phyloP scores from a whole-genome alignment of 2,888 invertebrate species.

The Polietes domitor region DNA sequence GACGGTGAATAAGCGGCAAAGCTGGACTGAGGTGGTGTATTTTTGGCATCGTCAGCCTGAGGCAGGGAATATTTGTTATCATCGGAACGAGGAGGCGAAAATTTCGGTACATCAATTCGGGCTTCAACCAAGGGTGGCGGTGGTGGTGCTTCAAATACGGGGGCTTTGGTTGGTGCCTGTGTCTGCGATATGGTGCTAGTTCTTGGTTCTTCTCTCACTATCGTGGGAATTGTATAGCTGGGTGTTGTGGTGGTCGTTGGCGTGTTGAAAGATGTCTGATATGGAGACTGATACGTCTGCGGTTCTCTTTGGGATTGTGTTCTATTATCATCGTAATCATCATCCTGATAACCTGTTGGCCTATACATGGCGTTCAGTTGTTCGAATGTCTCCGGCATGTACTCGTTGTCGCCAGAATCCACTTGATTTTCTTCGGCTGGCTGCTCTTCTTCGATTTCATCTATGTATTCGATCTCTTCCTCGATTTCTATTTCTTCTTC shows the following conservation, averaged over 20 bases:
- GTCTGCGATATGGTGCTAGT: slow-evolving; percentile 16
- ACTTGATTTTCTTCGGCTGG: slow-evolving; percentile 66
- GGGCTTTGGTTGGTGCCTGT: slow-evolving; percentile 17
- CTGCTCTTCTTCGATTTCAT: slow-evolving; percentile 76
- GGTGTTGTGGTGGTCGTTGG: slow-evolving; percentile 31
- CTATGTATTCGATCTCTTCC: slow-evolving; percentile 76
- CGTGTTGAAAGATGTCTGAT: slow-evolving; percentile 30
- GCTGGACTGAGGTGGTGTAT: slow-evolving; percentile 72
- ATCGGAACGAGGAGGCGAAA: slow-evolving; percentile 5
- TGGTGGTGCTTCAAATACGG: slow-evolving; percentile 63
- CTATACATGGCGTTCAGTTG: slow-evolving; percentile 77
- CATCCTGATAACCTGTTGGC: slow-evolving; percentile 64
- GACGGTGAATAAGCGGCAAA: slow-evolving; percentile 1
- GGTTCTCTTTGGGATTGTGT: slow-evolving; percentile 20
- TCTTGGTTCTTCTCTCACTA: slow-evolving; percentile 17
- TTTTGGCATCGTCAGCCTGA: background rate
- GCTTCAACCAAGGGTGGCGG: slow-evolving; percentile 51
- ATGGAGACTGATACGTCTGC: slow-evolving; percentile 45
- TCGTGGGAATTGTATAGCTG: slow-evolving; percentile 8
- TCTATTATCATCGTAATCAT: slow-evolving; percentile 61
- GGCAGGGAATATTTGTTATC: background rate
- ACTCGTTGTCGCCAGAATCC: slow-evolving; percentile 70
- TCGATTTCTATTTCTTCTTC: slow-evolving; percentile 77
- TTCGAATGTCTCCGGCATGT: slow-evolving; percentile 78
- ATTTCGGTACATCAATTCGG: slow-evolving; percentile 42